Base-by-base conservation (phyloP, 2,113 vertebrate genomes). In the Pterocles orientalis region DNA sequence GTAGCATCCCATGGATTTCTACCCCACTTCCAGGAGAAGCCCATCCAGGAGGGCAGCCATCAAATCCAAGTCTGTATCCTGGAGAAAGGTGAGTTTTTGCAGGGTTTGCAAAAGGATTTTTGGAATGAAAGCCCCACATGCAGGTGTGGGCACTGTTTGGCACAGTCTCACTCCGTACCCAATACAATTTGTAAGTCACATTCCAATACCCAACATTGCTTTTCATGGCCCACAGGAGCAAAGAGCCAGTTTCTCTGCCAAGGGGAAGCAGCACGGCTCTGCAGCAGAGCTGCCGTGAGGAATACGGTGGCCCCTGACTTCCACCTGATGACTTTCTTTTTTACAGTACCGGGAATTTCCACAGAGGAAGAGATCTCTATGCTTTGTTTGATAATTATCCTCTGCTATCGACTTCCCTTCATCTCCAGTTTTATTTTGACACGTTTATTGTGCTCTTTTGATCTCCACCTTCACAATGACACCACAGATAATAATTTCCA, bases 241-340 rank as follows among this genome's bases (percentile, higher is more conserved):
- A 14, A n/a, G 51, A 77, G 43, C 6, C 10, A 2, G 0, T 9
- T 64, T 39, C 7, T 24, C 18, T 85, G 48, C 77, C 77, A 24
- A 7, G 6, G 7, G 39, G 28, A 70, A 69, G 2, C 6, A 85
- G 17, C 25, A 4, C 1, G 0, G 47, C 43, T 60, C 56, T 28
- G 45, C 71, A 60, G 71, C 45, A 72, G 68, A 89, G 47, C 54
- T 48, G 68, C 53, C 0, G 0, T 70, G 79, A 73, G 72, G 48
- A 33, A 19, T n/a, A 34, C 0, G 0, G 14, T 5, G 45, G 66
- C 88, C 92, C 24, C 92, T 31, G 56, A 64, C 69, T 86, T 92
- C 95, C 92, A 91, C 90, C 90, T 88, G 75, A 61, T 68, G 75
- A 91, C 4, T 18, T 41, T 39, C 54, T 17, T 82, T 54, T 54